phyloP scores from a whole-genome alignment of 2,797 vertebrate species.

The Peromyscus nudipes region DNA sequence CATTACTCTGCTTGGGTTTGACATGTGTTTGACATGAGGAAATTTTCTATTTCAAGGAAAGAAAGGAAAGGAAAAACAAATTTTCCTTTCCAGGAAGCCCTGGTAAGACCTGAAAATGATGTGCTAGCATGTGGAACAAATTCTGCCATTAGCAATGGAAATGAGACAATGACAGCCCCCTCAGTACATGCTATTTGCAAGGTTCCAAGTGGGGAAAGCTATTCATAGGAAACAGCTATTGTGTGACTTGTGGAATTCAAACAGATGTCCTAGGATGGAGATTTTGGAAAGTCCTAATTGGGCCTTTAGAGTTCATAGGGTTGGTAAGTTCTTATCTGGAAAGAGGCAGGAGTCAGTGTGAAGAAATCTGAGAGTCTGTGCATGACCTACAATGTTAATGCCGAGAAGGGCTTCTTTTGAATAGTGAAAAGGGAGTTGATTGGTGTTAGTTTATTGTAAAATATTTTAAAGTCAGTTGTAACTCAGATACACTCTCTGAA shows the following conservation, averaged over 20 bases:
- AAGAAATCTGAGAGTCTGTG: constrained; percentile 46
- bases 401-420: constrained; percentile 36
- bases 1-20: not conserved
- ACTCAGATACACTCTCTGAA: not conserved
- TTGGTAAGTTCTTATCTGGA: constrained; percentile 59
- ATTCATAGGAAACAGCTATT: constrained; percentile 70
- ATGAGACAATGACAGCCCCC: not conserved
- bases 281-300: constrained; percentile 67
- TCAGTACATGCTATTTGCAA: not conserved
- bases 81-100: constrained; percentile 36
- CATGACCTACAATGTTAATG: constrained; percentile 41
- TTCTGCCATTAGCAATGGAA: constrained; percentile 67
- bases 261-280: constrained; percentile 80
- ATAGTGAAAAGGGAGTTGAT: constrained; percentile 55
- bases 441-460: constrained; percentile 22
- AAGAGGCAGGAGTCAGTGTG: constrained; percentile 38
- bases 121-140: constrained; percentile 61
- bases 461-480: constrained; percentile 33
- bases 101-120: constrained; percentile 62
- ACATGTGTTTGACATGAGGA: constrained; percentile 29
- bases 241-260: constrained; percentile 84
- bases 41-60: constrained; percentile 24
- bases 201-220: constrained; percentile 69
- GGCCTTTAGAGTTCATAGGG: constrained; percentile 70
- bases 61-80: too few species aligned